phyloP scores from a whole-genome alignment of 1,140 invertebrate genomes.

The Ylistrum balloti region DNA sequence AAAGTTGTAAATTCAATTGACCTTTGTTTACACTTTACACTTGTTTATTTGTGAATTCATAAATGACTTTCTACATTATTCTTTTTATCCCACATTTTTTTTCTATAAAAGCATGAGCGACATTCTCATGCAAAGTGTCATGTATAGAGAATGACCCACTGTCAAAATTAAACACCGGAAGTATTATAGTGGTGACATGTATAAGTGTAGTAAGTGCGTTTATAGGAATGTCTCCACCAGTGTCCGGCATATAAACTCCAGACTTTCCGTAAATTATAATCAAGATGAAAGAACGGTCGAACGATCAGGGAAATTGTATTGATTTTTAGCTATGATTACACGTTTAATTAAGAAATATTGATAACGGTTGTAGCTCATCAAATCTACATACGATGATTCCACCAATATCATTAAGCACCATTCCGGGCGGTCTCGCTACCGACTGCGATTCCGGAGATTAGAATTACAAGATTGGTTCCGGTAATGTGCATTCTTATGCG shows the following conservation, averaged over 20 bases:
- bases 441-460: conserved; percentile 18
- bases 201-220: too few species aligned
- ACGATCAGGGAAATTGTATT: not conserved
- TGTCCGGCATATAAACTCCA: not conserved
- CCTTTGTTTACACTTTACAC: too few species aligned
- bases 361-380: conserved; percentile 3
- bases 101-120: too few species aligned
- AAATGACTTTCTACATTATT: too few species aligned
- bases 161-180: too few species aligned
- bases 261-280: not conserved
- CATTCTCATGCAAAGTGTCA: too few species aligned
- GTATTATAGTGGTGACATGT: too few species aligned
- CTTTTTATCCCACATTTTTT: too few species aligned
- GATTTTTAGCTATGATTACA: conserved; percentile 29
- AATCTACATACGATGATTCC: conserved; percentile 11
- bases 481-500: not conserved
- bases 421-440: not conserved
- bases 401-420: not conserved
- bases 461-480: conserved; percentile 27
- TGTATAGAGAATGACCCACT: too few species aligned
- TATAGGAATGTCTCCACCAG: not conserved
- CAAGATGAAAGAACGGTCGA: not conserved
- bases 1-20: too few species aligned
- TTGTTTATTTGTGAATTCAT: too few species aligned
- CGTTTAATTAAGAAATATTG: conserved; percentile 36